Conservation (phyloP, 2,888 invertebrate genomes). For the Sipha maydis region DNA sequence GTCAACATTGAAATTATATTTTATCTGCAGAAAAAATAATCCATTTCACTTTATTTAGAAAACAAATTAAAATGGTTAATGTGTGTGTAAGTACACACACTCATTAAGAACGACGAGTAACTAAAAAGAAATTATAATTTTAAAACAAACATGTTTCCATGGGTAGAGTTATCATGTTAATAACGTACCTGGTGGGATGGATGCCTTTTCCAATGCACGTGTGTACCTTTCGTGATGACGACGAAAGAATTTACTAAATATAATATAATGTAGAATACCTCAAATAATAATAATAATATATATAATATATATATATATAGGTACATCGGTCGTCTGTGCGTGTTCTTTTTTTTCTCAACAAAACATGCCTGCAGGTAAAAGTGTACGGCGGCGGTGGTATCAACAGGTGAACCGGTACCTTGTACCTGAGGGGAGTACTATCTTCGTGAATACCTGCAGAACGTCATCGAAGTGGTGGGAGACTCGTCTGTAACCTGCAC, state of each 20-base stretch:
- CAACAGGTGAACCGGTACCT: slow-evolving; percentile 57
- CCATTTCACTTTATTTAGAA: too few relatives aligned
- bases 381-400: slow-evolving; percentile 3
- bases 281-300: neutral
- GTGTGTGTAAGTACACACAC: neutral
- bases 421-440: slow-evolving; percentile 40
- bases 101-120: neutral
- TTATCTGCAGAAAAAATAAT: too few relatives aligned
- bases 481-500: slow-evolving; percentile 19
- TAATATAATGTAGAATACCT: neutral
- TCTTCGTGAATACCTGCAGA: slow-evolving; percentile 11
- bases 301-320: neutral
- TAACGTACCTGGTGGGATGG: neutral
- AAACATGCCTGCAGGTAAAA: slow-evolving; percentile 33
- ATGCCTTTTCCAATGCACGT: neutral
- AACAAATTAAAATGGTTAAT: too few relatives aligned
- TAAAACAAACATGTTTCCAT: neutral
- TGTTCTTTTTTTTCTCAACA: neutral
- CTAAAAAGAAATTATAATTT: too few relatives aligned
- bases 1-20: neutral
- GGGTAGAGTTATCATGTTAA: too few relatives aligned
- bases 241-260: slow-evolving; percentile 15
- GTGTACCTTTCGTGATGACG: neutral
- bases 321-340: slow-evolving; percentile 10
- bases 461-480: slow-evolving; percentile 4